phyloP scores from a whole-genome alignment of 2,113 vertebrate genomes.

The Misgurnus anguillicaudatus region DNA sequence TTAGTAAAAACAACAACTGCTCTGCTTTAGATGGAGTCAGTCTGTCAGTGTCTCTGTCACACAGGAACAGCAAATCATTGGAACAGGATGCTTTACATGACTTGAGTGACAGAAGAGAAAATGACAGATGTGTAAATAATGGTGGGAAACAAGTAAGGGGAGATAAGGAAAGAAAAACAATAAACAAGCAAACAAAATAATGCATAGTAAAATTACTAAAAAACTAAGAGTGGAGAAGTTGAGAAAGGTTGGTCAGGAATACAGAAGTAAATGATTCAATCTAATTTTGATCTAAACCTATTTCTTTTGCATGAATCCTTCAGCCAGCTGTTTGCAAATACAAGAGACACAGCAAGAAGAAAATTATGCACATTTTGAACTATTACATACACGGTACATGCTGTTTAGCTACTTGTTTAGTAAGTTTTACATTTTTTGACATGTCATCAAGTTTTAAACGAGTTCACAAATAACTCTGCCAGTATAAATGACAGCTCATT shows the following conservation, averaged over 20 bases:
- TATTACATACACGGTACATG: too few species aligned
- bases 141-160: conserved; percentile 24
- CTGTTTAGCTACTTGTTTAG: background rate
- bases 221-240: background rate
- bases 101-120: conserved; percentile 31
- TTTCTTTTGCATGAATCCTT: too few species aligned
- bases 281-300: too few species aligned
- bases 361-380: too few species aligned
- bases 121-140: background rate
- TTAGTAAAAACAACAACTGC: conserved; percentile 41
- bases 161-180: conserved; percentile 9
- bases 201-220: background rate
- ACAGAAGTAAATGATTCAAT: too few species aligned
- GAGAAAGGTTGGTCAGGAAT: background rate
- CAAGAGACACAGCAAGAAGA: too few species aligned
- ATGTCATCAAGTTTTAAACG: conserved; percentile 19
- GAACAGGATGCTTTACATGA: conserved; percentile 8
- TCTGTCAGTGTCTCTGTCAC: conserved; percentile 35
- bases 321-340: too few species aligned
- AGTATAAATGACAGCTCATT: conserved; percentile 3
- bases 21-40: conserved; percentile 21
- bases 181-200: background rate
- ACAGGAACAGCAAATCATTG: conserved; percentile 10
- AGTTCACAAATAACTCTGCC: conserved; percentile 8
- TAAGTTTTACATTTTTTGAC: background rate